Base-by-base conservation (phyloP, 2,113 vertebrate species). In the Hippocampus comes region DNA sequence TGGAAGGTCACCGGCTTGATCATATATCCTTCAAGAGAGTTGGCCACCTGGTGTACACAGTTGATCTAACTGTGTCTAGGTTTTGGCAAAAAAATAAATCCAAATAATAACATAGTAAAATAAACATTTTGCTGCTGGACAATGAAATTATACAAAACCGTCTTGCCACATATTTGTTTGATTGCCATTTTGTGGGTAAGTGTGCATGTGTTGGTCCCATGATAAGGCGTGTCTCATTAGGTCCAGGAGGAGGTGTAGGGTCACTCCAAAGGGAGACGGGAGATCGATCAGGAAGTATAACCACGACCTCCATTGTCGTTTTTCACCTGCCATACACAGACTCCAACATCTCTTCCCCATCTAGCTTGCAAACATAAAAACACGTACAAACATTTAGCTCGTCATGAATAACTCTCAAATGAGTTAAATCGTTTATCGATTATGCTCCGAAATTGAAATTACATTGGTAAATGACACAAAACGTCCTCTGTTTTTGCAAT, bases 271-370 rank as follows among this genome's bases (percentile, higher is more conserved):
- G 81, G 89, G 86, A 91, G 80, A 84, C 75, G 82, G 81, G 67
- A 72, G 86, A 93, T 92, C 88, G 89, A 93, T 93, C 82, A 84
- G 78, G 78, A 72, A 78, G 77, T 85, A 81, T 80, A 20, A 76
- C 67, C 63, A 42, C 63, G 25, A 12, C 67, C 63, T 14, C 43
- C 23, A 12, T 69, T 61, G 43, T 25, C 65, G 46, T 73, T 72
- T 63, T 30, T 87, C 88, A 89, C 82, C 83, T 87, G 79, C 76
- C 38, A 77, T 27, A 82, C 66, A 75, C 12, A 18, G 21, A 70
- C 56, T 48, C 48, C 78, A 27, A 81, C 68, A 77, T 7, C 57
- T 56, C 71, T 30, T 53, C 12, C 38, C 12, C 3, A 64, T 34
- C 12, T 4, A 27, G 3, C 20, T 18, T 53, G 42, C 25, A 30